These are phyloP conservation scores for Neodon shergylaensis DNA, from an alignment of 2,113 vertebrate genomes.

Conservation along the genomic window DNA sequence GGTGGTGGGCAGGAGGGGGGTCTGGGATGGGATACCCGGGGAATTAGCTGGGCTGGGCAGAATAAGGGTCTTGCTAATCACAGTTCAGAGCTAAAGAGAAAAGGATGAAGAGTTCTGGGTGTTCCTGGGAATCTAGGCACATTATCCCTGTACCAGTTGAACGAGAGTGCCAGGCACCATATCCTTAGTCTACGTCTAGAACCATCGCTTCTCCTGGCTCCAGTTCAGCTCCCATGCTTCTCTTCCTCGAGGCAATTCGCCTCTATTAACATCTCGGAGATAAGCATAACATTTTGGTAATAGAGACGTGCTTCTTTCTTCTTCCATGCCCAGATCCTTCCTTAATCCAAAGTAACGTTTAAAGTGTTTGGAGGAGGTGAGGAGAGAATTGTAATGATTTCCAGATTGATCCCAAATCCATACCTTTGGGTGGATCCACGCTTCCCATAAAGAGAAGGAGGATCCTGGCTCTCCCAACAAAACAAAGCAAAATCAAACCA, in stretches of 20 bases:
- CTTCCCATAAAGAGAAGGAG: background rate
- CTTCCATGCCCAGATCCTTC: conserved; percentile 67
- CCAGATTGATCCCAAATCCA: conserved; percentile 33
- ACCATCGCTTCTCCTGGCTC: conserved; percentile 60
- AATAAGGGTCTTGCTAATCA: conserved; percentile 73
- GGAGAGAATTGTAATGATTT: conserved; percentile 66
- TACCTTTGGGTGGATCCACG: conserved; percentile 72
- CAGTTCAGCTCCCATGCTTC: conserved; percentile 61
- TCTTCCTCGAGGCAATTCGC: conserved; percentile 74
- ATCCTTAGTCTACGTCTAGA: conserved; percentile 62
- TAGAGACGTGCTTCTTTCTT: conserved; percentile 62
- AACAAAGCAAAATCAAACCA: conserved; percentile 8
- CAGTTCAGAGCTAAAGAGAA: conserved; percentile 78
- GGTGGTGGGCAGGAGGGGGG: background rate
- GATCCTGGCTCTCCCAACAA: background rate
- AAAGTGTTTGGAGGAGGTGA: conserved; percentile 41
- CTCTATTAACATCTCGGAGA: conserved; percentile 64
- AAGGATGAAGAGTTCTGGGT: conserved; percentile 46
- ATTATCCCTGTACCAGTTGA: conserved; percentile 59
- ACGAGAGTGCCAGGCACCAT: conserved; percentile 32
- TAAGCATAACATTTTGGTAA: conserved; percentile 53
- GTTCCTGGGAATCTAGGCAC: conserved; percentile 71
- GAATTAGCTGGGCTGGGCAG: conserved; percentile 1
- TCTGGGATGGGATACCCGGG: background rate
- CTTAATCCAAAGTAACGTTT: conserved; percentile 64